Base-by-base conservation (phyloP, 2,797 vertebrate species). In the Malurus splendens region DNA sequence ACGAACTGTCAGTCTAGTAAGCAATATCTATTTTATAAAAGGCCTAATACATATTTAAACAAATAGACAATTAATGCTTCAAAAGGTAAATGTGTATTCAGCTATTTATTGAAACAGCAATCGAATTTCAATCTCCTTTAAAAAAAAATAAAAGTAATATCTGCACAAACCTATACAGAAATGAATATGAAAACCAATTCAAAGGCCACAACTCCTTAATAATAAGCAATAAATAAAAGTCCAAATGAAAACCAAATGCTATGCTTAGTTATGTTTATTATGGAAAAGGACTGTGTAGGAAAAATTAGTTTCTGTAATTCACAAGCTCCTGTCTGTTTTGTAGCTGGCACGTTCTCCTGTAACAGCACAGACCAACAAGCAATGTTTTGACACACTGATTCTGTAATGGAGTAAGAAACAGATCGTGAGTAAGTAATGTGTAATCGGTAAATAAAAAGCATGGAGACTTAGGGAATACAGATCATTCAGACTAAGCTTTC, bases 61-160 rank as follows among this genome's bases (percentile, higher is more conserved):
- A 66, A 48, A 73, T 39, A 94, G 85, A 87, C 33, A 92, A 47
- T 45, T 85, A 94, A 61, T 64, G 59, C 57, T 92, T 91, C 57
- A 61, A 73, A 93, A 93, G 52, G 30, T 73, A 86, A 79, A 90
- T 36, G 17, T 85, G 23, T 68, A 42, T 89, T 93, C 41, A 80
- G 65, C 60, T 88, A 92, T 88, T 95, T 94, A 94, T 91, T 93
- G 86, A 94, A 96, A 94, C 32, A 92, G 12, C n/a, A 88, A 90
- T 51, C 57, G 22, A 64, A 76, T 92, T 65, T 74, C 68, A 71
- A 90, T 52, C 9, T 80, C 54, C 60, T 88, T 64, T 61, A 84
- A 90, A 90, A 90, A 90, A 93, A 91, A 75, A 61, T 71, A 73
- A 93, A 89, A 91, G 81, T 72, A 59, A n/a, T 24, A 33, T 90